Evolutionary conservation across 2,888 invertebrate genomes (phyloP), one percentile per base, ranked within the genome.

Genomic region (Ypsolopha scabrella): DNA sequence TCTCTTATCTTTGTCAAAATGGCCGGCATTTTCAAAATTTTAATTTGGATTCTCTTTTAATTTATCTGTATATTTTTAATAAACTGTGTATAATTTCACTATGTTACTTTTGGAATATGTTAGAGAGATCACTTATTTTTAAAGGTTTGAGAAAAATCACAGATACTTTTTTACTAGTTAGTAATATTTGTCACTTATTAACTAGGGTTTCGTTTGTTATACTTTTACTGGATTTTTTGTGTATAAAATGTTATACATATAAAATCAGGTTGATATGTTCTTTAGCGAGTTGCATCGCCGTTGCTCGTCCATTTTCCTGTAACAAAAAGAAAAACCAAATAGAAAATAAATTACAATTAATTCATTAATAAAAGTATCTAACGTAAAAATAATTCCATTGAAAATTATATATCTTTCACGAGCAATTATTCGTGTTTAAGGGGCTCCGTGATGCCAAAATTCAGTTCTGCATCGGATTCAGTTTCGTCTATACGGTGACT

Each of bases 1-100:
- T 86, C 87, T 44, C 82, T 63, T 6, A 87, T 75, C 67, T 87
- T 87, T 24, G 85, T 70, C 58, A 87, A 60, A 55, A 87, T 83
- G 24, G 87, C 85, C 54, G 87, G 87, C 87, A 87, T 87, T 62
- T 67, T 74, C 50, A 51, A 49, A 50, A 43, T 43, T 51, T 52
- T 58, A 52, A 24, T n/a, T 46, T 35, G n/a, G n/a, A 14, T 2
- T n/a, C 11, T 39, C 11, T 39, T 39, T 10, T 39, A 24, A 24
- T 24, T 24, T 24, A 24, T 24, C 24, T 24, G 2, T 24, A 24
- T 24, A 24, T 24, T 24, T 24, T 24, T 24, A 24, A 24, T 24
- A 24, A 2, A 24, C 24, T 24, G 24, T 24, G 24, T 24, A 24
- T 24, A 24, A 24, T 24, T 24, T 10, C 10, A 7, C 34, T 14